Evolutionary conservation across 1,140 invertebrate genomes (phyloP).

Genomic region (Cotesia chilonis): DNA sequence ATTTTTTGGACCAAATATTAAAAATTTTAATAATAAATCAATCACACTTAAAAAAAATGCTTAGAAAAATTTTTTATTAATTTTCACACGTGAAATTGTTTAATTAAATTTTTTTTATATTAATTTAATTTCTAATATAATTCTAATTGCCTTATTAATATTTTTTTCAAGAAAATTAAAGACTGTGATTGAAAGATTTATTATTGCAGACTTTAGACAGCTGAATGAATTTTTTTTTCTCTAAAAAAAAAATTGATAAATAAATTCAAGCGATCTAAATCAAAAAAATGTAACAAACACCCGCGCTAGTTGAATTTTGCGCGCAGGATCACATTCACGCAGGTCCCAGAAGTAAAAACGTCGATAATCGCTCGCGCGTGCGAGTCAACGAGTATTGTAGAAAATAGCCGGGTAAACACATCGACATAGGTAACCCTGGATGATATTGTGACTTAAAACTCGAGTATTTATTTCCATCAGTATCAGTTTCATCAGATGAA

Average conservation of each 20-base stretch:
- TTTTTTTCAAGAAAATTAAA: no score
- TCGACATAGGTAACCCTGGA: slow-evolving; percentile 11
- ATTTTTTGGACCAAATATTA: no score
- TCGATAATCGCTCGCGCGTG: slow-evolving; percentile 56
- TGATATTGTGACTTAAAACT: background rate
- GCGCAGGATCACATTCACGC: slow-evolving; percentile 58
- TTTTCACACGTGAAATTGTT: no score
- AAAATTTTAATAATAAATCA: no score
- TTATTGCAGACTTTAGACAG: background rate
- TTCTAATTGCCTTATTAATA: no score
- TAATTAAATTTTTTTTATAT: no score
- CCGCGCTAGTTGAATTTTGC: slow-evolving; percentile 38
- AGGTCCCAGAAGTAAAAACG: slow-evolving; percentile 55
- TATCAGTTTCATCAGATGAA: no score
- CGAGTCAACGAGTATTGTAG: slow-evolving; percentile 32
- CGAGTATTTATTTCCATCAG: slow-evolving; percentile 5
- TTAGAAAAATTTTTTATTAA: no score
- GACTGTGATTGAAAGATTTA: no score
- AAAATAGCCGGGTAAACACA: slow-evolving; percentile 39
- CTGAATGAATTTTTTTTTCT: no score
- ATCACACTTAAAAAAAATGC: no score
- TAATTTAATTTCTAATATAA: no score
- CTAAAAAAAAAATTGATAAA: background rate
- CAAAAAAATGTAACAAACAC: slow-evolving; percentile 38
- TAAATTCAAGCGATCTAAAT: background rate